Conservation (phyloP, 1,140 invertebrate genomes). For the Papilio machaon region DNA sequence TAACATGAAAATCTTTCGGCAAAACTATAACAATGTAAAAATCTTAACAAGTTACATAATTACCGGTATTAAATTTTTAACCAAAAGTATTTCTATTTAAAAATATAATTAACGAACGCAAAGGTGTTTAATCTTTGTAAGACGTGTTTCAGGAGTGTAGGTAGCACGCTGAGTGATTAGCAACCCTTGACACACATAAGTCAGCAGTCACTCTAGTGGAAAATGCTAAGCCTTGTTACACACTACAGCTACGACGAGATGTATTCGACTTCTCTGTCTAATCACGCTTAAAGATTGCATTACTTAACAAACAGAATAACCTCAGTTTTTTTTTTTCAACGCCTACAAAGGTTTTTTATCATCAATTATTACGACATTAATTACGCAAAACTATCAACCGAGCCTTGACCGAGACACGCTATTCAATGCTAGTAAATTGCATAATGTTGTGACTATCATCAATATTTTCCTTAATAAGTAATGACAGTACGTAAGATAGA, state of each 20-base stretch:
- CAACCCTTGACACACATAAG: constrained; percentile 77
- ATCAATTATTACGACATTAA: constrained; percentile 21
- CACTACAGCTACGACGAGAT: constrained; percentile 34
- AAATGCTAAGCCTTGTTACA: constrained; percentile 70
- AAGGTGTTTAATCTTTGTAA: constrained; percentile 45
- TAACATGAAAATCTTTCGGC: background rate
- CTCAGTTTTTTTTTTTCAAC: background rate
- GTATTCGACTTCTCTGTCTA: background rate
- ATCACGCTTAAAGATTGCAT: constrained; percentile 27
- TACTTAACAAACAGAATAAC: background rate
- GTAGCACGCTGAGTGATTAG: constrained; percentile 72
- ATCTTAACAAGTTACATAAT: background rate
- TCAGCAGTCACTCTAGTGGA: constrained; percentile 71
- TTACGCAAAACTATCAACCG: constrained; percentile 20
- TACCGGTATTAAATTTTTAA: background rate
- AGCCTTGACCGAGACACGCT: constrained; percentile 23
- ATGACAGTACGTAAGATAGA: constrained; percentile 16
- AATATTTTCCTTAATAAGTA: constrained; percentile 31
- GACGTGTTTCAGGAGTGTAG: constrained; percentile 62
- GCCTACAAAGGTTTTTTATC: background rate
- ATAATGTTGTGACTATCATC: constrained; percentile 3
- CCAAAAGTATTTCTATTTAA: background rate
- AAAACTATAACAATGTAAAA: background rate
- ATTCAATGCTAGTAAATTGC: constrained; percentile 29
- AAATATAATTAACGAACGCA: constrained; percentile 9